phyloP scores from a whole-genome alignment of 2,888 invertebrate species.

The Cepaea hortensis region DNA sequence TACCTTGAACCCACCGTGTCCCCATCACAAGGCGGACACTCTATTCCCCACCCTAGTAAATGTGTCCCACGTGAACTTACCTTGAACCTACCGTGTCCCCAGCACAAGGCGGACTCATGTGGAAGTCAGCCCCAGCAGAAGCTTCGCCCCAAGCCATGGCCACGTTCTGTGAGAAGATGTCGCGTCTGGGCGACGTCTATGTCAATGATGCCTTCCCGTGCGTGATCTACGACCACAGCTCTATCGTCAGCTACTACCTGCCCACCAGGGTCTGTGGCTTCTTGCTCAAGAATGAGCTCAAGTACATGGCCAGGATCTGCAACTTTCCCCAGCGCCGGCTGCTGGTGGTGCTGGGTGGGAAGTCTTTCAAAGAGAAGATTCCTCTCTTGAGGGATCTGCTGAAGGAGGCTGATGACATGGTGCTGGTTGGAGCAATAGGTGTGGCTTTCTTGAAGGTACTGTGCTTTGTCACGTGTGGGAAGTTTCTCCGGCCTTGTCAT shows the following conservation, averaged over 20 bases:
- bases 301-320: conserved; percentile 37
- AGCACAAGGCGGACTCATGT: conserved; percentile 9
- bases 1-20: background rate
- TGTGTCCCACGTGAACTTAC: too few relatives aligned
- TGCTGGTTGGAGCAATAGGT: conserved; percentile 23
- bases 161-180: conserved; percentile 31
- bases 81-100: background rate
- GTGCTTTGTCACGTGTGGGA: too few relatives aligned
- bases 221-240: conserved; percentile 31
- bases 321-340: conserved; percentile 29
- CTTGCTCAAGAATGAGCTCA: conserved; percentile 45
- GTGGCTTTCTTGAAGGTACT: conserved; percentile 29
- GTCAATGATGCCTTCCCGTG: conserved; percentile 43
- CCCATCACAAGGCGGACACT: too few relatives aligned
- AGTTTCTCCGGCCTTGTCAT: too few relatives aligned
- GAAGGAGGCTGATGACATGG: conserved; percentile 38
- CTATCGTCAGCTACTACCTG: conserved; percentile 24
- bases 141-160: conserved; percentile 31
- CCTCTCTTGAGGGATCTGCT: conserved; percentile 6
- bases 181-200: conserved; percentile 32
- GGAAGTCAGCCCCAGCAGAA: background rate
- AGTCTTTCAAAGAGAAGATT: conserved; percentile 17
- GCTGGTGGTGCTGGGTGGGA: conserved; percentile 28
- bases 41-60: too few relatives aligned
- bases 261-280: conserved; percentile 30